These are phyloP conservation scores for Menidia beryllina DNA, from an alignment of 2,113 vertebrate species.

Conservation along the genomic window DNA sequence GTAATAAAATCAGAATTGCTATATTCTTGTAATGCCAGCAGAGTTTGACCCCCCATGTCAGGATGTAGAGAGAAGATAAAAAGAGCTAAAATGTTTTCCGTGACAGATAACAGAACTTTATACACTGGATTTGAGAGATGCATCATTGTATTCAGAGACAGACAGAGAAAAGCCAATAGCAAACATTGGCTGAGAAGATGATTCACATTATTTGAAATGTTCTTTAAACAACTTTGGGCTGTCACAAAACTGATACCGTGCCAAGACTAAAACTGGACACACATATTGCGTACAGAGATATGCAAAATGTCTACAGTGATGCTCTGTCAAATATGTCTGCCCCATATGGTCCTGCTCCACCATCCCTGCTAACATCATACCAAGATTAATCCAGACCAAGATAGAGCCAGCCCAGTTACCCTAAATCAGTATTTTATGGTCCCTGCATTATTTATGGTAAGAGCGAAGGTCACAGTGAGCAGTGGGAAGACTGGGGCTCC, in stretches of 20 bases:
- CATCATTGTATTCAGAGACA: constrained; percentile 13
- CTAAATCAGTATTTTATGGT: constrained; percentile 74
- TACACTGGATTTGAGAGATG: constrained; percentile 7
- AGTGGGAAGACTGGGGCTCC: constrained; percentile 57
- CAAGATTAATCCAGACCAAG: constrained; percentile 35
- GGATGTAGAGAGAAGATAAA: constrained; percentile 1
- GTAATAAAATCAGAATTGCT: neutral
- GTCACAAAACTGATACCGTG: neutral
- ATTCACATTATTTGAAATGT: neutral
- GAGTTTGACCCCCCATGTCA: neutral
- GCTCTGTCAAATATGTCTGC: constrained; percentile 7
- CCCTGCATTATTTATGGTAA: constrained; percentile 73
- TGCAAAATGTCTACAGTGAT: neutral
- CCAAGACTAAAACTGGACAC: neutral
- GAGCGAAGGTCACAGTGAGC: constrained; percentile 72
- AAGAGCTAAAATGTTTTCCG: neutral
- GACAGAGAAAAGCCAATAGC: constrained; percentile 11
- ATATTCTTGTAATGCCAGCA: neutral
- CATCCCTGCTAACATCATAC: constrained; percentile 1
- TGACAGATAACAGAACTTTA: constrained; percentile 14
- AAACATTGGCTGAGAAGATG: neutral
- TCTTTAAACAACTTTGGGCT: too few relatives aligned
- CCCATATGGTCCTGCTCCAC: neutral
- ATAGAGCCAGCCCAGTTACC: constrained; percentile 47
- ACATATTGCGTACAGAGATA: neutral